These are phyloP conservation scores for Drosophila elegans DNA, from an alignment of 1,140 invertebrate species.

Conservation along the genomic window DNA sequence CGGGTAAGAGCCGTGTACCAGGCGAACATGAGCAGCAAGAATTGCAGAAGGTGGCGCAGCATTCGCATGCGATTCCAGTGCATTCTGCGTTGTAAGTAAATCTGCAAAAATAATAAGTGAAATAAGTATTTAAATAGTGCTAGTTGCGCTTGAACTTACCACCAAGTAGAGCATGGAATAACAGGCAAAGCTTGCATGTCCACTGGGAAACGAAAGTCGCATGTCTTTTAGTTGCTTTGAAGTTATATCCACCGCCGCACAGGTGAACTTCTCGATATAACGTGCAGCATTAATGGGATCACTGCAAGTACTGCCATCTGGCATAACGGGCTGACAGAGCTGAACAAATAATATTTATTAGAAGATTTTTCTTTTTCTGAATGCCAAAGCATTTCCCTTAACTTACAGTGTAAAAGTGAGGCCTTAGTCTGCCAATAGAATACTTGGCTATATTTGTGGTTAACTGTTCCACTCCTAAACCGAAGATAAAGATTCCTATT, in stretches of 20 bases:
- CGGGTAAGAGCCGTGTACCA: conserved; percentile 93
- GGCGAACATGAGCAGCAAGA: conserved; percentile 89
- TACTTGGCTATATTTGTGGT: conserved; percentile 96
- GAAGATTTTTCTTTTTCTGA: too few species aligned
- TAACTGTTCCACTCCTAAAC: conserved; percentile 91
- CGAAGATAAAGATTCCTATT: conserved; percentile 93
- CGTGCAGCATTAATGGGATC: conserved; percentile 86
- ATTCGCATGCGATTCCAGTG: conserved; percentile 90
- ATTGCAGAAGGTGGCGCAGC: conserved; percentile 91
- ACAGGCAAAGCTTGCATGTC: conserved; percentile 92
- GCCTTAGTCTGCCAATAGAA: conserved; percentile 94
- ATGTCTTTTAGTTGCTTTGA: conserved; percentile 88
- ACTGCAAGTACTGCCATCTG: conserved; percentile 85
- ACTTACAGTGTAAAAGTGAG: conserved; percentile 93
- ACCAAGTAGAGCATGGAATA: conserved; percentile 92
- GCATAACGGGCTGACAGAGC: conserved; percentile 89
- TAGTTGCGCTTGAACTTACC: conserved; percentile 86
- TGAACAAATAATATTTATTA: conserved; percentile 36
- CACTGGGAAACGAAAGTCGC: conserved; percentile 92
- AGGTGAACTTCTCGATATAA: conserved; percentile 89
- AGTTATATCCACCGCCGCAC: conserved; percentile 86
- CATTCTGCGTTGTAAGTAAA: conserved; percentile 93
- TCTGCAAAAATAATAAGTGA: conserved; percentile 86
- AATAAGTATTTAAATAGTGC: background rate
- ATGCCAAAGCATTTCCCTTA: too few species aligned